Conservation (phyloP, 2,113 vertebrate genomes). For the Mastomys coucha region DNA sequence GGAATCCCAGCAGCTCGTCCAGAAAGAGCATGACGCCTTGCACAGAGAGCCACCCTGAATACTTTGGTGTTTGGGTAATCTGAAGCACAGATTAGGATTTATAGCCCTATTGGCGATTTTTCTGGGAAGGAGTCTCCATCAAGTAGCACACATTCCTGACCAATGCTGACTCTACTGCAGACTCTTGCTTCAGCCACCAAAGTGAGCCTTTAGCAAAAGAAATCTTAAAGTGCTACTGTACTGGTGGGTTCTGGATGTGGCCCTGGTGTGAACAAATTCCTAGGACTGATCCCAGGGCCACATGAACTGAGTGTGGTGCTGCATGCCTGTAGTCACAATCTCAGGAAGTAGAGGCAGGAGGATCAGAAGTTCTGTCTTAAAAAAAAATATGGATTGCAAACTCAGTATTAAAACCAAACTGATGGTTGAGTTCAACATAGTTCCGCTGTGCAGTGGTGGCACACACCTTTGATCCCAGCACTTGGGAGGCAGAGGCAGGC, state of each 20-base stretch:
- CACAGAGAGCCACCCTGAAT: no score
- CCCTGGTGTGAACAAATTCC: no score
- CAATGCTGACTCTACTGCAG: neutral
- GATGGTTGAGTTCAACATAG: neutral
- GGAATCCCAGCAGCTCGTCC: neutral
- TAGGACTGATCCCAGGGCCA: neutral
- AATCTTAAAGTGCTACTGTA: neutral
- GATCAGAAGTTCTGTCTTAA: neutral
- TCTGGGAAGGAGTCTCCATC: neutral
- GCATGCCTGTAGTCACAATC: neutral
- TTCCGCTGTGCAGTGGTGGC: no score
- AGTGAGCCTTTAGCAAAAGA: neutral
- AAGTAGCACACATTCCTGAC: neutral
- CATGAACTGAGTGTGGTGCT: no score
- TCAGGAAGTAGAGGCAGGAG: neutral
- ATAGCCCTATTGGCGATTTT: neutral
- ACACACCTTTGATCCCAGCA: no score
- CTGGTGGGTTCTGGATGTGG: neutral
- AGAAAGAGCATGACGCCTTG: neutral
- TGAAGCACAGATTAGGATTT: neutral
- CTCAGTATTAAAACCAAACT: neutral
- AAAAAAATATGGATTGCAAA: neutral
- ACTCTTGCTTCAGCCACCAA: neutral
- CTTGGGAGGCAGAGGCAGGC: no score
- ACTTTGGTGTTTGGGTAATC: neutral